These are phyloP conservation scores for Maniola hyperantus DNA, from an alignment of 2,888 invertebrate species.

Conservation along the genomic window DNA sequence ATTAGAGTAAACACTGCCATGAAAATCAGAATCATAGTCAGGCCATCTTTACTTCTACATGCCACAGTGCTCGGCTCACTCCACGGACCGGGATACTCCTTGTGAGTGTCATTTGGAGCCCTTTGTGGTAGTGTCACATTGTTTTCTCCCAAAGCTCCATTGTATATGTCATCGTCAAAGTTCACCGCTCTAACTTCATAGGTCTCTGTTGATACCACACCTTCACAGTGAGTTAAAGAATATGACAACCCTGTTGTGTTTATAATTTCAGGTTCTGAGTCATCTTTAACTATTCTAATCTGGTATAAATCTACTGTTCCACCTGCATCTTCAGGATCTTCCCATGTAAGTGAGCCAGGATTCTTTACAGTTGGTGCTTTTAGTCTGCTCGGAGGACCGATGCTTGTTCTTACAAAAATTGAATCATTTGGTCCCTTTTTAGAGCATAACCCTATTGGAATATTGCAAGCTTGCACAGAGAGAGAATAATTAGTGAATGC, in stretches of 20 bases:
- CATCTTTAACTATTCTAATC: constrained; percentile 70
- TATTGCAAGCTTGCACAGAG: constrained; percentile 86
- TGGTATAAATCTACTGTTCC: constrained; percentile 83
- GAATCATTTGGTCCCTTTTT: constrained; percentile 68
- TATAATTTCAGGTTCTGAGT: constrained; percentile 48
- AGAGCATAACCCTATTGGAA: constrained; percentile 84
- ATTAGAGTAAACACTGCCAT: constrained; percentile 59
- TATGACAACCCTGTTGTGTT: constrained; percentile 58
- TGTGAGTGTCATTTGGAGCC: constrained; percentile 36
- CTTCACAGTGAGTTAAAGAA: constrained; percentile 60
- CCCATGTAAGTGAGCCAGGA: constrained; percentile 74
- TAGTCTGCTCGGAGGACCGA: constrained; percentile 82
- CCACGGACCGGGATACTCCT: constrained; percentile 66
- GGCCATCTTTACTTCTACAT: constrained; percentile 60
- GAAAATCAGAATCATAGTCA: constrained; percentile 62
- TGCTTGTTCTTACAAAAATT: constrained; percentile 81
- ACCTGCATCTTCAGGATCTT: constrained; percentile 71
- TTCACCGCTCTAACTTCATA: constrained; percentile 73
- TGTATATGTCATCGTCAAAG: constrained; percentile 60
- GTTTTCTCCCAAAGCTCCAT: constrained; percentile 57
- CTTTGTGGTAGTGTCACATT: constrained; percentile 53
- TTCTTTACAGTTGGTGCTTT: constrained; percentile 56
- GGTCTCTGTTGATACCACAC: constrained; percentile 57
- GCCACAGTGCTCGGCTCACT: constrained; percentile 61
- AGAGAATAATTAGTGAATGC: constrained; percentile 87